These are phyloP conservation scores for Zygaena filipendulae DNA, from an alignment of 2,888 invertebrate genomes.

Conservation along the genomic window DNA sequence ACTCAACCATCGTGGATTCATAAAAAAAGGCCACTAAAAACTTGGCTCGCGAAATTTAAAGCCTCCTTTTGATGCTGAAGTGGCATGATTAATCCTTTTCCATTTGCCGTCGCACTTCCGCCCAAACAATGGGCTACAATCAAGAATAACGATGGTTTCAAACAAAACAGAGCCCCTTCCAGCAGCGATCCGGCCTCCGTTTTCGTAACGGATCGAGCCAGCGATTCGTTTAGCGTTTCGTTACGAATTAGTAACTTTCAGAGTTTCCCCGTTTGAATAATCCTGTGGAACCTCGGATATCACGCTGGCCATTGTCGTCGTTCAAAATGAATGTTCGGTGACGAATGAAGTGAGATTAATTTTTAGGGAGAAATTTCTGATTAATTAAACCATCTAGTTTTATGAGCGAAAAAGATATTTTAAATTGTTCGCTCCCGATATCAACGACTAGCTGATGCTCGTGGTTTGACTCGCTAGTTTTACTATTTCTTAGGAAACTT, in stretches of 20 bases:
- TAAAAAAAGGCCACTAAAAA: no score
- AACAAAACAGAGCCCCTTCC: constrained; percentile 63
- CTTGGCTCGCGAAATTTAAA: constrained; percentile 35
- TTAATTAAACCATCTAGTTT: no score
- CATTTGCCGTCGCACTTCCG: constrained; percentile 39
- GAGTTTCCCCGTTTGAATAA: constrained; percentile 27
- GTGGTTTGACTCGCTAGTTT: no score
- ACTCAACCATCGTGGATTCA: no score
- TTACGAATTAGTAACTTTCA: constrained; percentile 36
- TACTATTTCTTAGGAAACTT: no score
- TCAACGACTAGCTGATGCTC: no score
- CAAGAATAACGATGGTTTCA: constrained; percentile 55
- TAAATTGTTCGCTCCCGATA: no score
- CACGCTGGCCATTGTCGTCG: constrained; percentile 7
- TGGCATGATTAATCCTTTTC: constrained; percentile 58
- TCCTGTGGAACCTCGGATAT: constrained; percentile 23
- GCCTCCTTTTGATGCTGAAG: constrained; percentile 40
- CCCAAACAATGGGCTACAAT: constrained; percentile 55
- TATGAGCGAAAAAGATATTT: no score
- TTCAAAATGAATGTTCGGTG: no score
- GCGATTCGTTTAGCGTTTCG: constrained; percentile 31
- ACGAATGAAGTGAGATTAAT: no score
- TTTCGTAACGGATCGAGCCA: constrained; percentile 2
- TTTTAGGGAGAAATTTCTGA: no score
- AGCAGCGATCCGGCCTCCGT: no score